Base-by-base conservation (phyloP, 2,113 vertebrate genomes). In the Oreochromis niloticus region DNA sequence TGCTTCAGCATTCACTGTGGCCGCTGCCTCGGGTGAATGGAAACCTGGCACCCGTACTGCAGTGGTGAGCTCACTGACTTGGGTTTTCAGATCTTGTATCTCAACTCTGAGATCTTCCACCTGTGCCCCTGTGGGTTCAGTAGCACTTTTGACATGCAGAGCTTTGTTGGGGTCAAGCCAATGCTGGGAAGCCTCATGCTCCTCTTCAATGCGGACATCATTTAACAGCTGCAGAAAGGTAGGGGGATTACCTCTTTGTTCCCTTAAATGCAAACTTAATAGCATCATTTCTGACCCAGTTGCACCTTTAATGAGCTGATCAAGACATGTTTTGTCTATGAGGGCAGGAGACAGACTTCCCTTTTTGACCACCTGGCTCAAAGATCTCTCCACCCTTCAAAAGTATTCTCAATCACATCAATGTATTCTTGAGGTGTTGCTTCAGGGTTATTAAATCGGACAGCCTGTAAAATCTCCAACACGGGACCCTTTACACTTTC, bases 341-440 rank as follows among this genome's bases (percentile, higher is more conserved):
- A 36, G 2, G 2, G 36, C 6, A 10, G 46, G 10, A 13, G 8
- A 43, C 3, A 92, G 16, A 4, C 89, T 80, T 27, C 80, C 83
- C 34, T 71, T 90, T 50, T 87, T 61, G 2, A 91, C 83, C 6
- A 87, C 85, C 83, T 89, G 89, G 34, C 71, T 87, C 13, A 89
- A 30, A 1, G 71, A 19, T 39, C 83, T 71, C n/a, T 88, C 81
- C 39, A 92, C 54, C 4, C 91, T 50, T 43, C 48, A 50, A 50
- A 50, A 7, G 48, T 50, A 17, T 54, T n/a, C 19, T 54, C 50
- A n/a, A 54, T n/a, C 19, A n/a, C 50, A 54, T 54, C 50, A 54
- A n/a, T n/a, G 19, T n/a, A n/a, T 19, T 9, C 50, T 54, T 54
- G 7, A n/a, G 19, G 19, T n/a, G 19, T n/a, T 54, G 50, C 50